A percentile compares a stretch with the other conserved stretches of the same genome.
These are phyloP conservation scores for Trisateles emortualis DNA, from an alignment of 2,888 invertebrate genomes.

Conservation along the genomic window DNA sequence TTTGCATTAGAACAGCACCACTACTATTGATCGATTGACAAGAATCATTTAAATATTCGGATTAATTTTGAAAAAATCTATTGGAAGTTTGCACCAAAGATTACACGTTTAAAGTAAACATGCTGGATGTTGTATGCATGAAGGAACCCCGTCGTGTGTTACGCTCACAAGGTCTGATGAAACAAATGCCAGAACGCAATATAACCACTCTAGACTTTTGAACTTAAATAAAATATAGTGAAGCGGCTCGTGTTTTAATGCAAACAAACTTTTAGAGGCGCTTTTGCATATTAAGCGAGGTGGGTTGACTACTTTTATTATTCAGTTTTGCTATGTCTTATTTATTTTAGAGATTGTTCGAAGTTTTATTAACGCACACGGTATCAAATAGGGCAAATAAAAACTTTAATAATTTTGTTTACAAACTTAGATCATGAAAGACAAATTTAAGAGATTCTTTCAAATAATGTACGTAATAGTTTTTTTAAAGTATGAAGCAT, in stretches of 20 bases:
- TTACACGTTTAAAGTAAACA: conserved; percentile 63
- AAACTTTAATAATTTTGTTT: conserved; percentile 57
- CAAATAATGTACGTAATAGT: neutral
- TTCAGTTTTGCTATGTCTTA: conserved; percentile 85
- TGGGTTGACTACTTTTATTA: conserved; percentile 85
- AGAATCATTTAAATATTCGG: conserved; percentile 23
- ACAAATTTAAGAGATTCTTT: conserved; percentile 40
- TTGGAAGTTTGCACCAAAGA: conserved; percentile 73
- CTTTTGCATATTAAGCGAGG: conserved; percentile 87
- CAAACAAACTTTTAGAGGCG: conserved; percentile 87
- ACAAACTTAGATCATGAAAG: conserved; percentile 79
- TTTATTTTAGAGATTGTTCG: conserved; percentile 63
- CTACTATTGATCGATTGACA: conserved; percentile 58
- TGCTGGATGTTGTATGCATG: conserved; percentile 74
- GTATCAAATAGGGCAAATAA: conserved; percentile 60
- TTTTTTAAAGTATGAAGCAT: neutral
- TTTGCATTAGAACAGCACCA: conserved; percentile 86
- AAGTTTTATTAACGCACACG: conserved; percentile 62
- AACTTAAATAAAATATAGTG: conserved; percentile 86
- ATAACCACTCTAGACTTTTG: conserved; percentile 85
- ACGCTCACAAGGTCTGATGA: conserved; percentile 67
- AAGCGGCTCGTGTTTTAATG: conserved; percentile 87
- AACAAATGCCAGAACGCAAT: conserved; percentile 86
- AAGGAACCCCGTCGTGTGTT: conserved; percentile 65
- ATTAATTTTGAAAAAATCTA: conserved; percentile 41